Evolutionary conservation across 1,140 invertebrate genomes (phyloP), one percentile per base, ranked within the genome.

Genomic region (Drosophila dunni): DNA sequence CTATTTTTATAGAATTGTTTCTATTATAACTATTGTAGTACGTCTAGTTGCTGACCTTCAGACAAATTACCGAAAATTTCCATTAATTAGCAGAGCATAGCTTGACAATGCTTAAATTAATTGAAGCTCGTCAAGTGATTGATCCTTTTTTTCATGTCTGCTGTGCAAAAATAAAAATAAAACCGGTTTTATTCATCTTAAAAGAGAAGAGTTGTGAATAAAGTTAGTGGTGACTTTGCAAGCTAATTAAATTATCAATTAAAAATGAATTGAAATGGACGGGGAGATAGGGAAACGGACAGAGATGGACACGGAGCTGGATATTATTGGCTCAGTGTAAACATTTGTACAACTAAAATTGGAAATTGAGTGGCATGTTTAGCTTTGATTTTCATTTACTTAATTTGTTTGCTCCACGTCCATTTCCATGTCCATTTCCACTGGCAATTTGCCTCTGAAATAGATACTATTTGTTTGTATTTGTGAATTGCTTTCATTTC

Each of bases 351-450:
- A 40, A 42, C 29, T 53, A 53, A 53, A 53, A 38, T 36, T 24
- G 15, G 63, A 29, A 63, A 33, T 72, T 72, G 45, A 61, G 33
- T 67, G 63, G 63, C 70, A 73, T 73, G 70, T 66, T 73, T 53
- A 53, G 29, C 60, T 65, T 65, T 73, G 60, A 70, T 75, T 69
- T 70, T 9, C 61, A 64, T 51, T 53, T 45, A 44, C 3, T 45
- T 56, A 33, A 64, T 64, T 64, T 50, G 34, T 45, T 34, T 57
- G 36, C 7, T 50, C 58, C 17, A 38, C 53, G 45, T 62, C n/a
- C 56, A 60, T 50, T 29, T 56, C 45, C 24, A 53, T 10, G 20
- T 0, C 13, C 13, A 34, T 46, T 46, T 33, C 8, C 58, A 62
- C 50, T 20, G 1, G 13, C 38, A 40, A 44, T 29, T 58, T 44